Base-by-base conservation (phyloP, 2,797 vertebrate species). In the Dendrocincla tyrannina region DNA sequence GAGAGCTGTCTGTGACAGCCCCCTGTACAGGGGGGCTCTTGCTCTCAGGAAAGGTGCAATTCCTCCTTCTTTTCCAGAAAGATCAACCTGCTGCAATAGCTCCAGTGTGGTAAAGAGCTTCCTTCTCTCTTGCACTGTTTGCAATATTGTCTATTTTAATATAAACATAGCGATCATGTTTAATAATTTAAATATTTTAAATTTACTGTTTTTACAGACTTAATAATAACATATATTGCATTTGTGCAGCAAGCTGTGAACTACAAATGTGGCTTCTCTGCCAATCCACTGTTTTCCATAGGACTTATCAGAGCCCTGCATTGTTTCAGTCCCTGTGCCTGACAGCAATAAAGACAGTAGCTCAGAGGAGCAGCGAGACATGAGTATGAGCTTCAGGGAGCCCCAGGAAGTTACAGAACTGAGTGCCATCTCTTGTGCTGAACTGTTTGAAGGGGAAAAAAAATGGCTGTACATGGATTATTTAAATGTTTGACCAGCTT, bases 401-500 rank as follows among this genome's bases (percentile, higher is more conserved):
- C 13, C 53, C 58, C 23, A 10, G 19, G 22, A 59, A 72, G 14
- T 24, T 30, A 49, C 5, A 74, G 76, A 60, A 53, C 17, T 0
- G 1, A 88, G 18, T n/a, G 16, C 14, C 17, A 33, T 11, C 11
- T 72, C 72, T 50, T 59, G 15, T 56, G 52, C 10, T 63, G 35
- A 49, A 20, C 17, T 42, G 28, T 33, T 44, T 58, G 17, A 77
- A 64, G 30, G 19, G 27, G 30, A 13, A 14, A 44, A 68, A 55
- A 55, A 64, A 39, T 11, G 8, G 2, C 18, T 91, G 8, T 23
- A 50, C 4, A 3, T 9, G 9, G 13, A 44, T 28, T 77, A 52
- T 91, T 91, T 89, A 63, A 89, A 41, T 78, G 78, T 77, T 73
- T 96, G 39, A 81, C 66, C 20, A 68, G 6, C 35, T 76, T 81